These are phyloP conservation scores for Chiridota heheva DNA, from an alignment of 35 echinoderm and acorn worm species.

Conservation along the genomic window DNA sequence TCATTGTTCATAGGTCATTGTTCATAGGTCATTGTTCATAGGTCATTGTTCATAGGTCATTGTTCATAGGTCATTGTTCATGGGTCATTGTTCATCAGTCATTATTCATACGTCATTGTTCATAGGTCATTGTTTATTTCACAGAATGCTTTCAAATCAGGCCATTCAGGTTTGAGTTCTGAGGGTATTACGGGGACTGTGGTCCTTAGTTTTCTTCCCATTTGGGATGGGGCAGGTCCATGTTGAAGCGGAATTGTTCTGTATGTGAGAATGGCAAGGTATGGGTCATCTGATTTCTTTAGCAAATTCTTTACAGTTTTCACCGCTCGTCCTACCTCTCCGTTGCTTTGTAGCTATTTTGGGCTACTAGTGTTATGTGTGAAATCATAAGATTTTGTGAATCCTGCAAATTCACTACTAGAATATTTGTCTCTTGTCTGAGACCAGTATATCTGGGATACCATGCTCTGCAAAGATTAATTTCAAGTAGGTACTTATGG, in stretches of 20 bases:
- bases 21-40: no score
- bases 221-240: constrained; percentile 8
- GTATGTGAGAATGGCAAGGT: constrained; percentile 3
- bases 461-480: constrained; percentile 51
- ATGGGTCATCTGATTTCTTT: constrained; percentile 32
- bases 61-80: no score
- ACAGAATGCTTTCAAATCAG: neutral
- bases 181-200: neutral
- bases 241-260: constrained; percentile 23
- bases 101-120: no score
- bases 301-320: constrained; percentile 42
- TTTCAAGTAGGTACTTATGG: no score
- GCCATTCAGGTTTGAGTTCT: neutral
- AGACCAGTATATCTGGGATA: constrained; percentile 56
- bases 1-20: no score
- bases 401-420: constrained; percentile 42
- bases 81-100: no score
- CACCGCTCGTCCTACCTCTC: constrained; percentile 62
- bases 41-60: no score
- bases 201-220: neutral
- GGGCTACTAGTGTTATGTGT: constrained; percentile 59
- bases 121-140: neutral
- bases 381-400: constrained; percentile 39
- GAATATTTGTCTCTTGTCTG: constrained; percentile 70
- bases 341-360: constrained; percentile 59